Evolutionary conservation across 1,140 invertebrate genomes (phyloP).

Genomic region (Lepidurus packardi): DNA sequence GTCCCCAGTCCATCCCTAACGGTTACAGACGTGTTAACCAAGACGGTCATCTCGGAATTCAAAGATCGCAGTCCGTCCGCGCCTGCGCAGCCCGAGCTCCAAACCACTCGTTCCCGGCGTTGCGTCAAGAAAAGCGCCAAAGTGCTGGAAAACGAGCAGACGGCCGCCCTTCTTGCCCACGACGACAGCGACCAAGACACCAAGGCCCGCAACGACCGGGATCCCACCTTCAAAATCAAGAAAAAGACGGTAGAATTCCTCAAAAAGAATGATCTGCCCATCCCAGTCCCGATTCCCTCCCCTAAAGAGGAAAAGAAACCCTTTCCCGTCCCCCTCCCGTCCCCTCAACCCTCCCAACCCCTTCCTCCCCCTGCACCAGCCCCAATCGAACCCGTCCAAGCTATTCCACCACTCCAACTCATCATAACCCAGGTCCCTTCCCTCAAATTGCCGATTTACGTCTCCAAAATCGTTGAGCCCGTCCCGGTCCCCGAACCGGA

Average conservation of each 20-base stretch:
- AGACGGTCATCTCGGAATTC: too few relatives aligned
- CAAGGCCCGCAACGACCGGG: neutral
- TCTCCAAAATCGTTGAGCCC: neutral
- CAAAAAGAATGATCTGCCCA: neutral
- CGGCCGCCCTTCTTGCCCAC: neutral
- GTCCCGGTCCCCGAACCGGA: neutral
- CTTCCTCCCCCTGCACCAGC: neutral
- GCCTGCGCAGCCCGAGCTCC: neutral
- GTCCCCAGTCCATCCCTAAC: too few relatives aligned
- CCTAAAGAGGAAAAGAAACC: neutral
- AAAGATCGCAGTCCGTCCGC: neutral
- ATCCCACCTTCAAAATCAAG: neutral
- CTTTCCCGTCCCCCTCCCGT: neutral
- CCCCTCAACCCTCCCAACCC: neutral
- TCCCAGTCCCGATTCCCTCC: neutral
- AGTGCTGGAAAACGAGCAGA: neutral
- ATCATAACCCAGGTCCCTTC: neutral
- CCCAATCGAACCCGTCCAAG: neutral
- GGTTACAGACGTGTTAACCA: too few relatives aligned
- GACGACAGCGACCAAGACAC: neutral
- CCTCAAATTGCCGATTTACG: neutral
- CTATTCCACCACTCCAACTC: neutral
- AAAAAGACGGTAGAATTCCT: neutral
- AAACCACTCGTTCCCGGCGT: neutral
- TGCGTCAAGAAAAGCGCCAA: conserved; percentile 14